Base-by-base conservation (phyloP, 2,113 vertebrate genomes). In the Otis tarda region DNA sequence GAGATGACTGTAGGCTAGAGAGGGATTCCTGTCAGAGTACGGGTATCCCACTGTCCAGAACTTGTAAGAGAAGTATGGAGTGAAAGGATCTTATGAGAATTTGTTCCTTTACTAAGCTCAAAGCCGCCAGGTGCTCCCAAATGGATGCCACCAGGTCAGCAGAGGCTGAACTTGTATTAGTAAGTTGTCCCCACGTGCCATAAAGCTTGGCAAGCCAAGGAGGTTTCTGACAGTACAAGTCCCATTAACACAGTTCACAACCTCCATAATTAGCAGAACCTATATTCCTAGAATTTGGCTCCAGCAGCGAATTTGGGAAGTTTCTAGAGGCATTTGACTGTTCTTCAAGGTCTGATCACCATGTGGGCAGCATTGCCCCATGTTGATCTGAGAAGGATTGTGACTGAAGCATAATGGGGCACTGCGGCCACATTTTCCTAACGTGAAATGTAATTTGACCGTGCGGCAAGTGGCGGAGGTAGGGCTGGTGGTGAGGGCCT, bases 301-400 rank as follows among this genome's bases (percentile, higher is more conserved):
- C 16, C 39, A 61, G 23, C 6, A 1, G 0, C 2, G 3, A 69
- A 64, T 68, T 5, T 61, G 39, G 10, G 23, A 73, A 74, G 15
- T 69, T 91, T 53, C 55, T 28, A 33, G 49, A 55, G n/a, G 7
- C 14, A 16, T 68, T 69, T 89, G 33, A 14, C 19, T 68, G 2
- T 10, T 70, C 9, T 45, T 4, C 53, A 68, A 75, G 23, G 22
- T 67, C 47, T 68, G 19, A n/a, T 68, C 43, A 47, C 24, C 10
- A 17, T 8, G 3, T 47, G 35, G 35, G 33, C 22, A 57, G 31
- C 14, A 35, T 53, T 0, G 0, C 5, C 9, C 9, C 23, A 4
- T 47, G 8, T 14, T 37, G 41, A 18, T n/a, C 60, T 78, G 33
- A 65, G 55, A 56, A 69, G 20, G 28, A 59, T 27, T 14, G 12